These are phyloP conservation scores for Alauda arvensis DNA, from an alignment of 2,797 vertebrate species.

Conservation along the genomic window DNA sequence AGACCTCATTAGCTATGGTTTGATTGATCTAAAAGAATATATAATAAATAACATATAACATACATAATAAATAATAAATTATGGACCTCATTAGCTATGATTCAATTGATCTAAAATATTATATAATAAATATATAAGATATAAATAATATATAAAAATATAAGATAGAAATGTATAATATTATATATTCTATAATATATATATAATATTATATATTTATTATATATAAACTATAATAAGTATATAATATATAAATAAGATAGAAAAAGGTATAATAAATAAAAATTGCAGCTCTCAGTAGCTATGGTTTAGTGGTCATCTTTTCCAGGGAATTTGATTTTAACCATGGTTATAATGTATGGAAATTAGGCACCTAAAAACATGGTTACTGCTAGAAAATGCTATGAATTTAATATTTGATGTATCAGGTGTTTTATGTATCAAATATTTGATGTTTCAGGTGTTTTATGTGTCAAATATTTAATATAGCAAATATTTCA, in stretches of 20 bases:
- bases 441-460: neutral
- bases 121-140: neutral
- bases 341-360: neutral
- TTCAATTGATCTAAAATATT: too few relatives aligned
- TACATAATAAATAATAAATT: too few relatives aligned
- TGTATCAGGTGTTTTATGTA: neutral
- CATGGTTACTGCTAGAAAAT: neutral
- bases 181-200: too few relatives aligned
- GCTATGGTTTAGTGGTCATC: too few relatives aligned
- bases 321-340: neutral
- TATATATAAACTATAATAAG: neutral
- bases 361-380: neutral
- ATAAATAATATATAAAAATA: neutral
- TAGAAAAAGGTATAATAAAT: neutral
- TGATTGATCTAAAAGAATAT: neutral
- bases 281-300: neutral
- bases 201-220: too few relatives aligned
- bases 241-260: too few relatives aligned
- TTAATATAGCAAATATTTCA: rapidly evolving
- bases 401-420: rapidly evolving
- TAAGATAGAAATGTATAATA: too few relatives aligned
- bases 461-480: neutral
- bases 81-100: too few relatives aligned
- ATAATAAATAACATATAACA: neutral
- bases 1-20: neutral